phyloP scores from a whole-genome alignment of 2,888 invertebrate genomes.

The Pammene fasciana region DNA sequence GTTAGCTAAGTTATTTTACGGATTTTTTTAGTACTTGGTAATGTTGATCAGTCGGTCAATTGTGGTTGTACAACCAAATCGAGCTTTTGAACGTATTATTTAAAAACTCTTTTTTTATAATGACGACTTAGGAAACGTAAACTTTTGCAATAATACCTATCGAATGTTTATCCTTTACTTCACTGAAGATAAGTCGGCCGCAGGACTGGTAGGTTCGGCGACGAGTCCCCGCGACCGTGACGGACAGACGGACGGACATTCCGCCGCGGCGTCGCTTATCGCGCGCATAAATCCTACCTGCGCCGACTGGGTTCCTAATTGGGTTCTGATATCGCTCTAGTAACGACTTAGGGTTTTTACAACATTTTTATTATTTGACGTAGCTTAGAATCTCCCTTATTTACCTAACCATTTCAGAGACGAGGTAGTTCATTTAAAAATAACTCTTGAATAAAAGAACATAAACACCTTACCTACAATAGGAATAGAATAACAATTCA shows the following conservation, averaged over 20 bases:
- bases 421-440: neutral
- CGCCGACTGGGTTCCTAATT: slow-evolving; percentile 41
- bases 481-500: no score
- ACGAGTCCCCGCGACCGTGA: slow-evolving; percentile 40
- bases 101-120: no score
- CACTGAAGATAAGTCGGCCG: neutral
- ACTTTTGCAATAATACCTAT: neutral
- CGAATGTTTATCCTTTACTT: neutral
- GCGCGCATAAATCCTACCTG: slow-evolving; percentile 55
- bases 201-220: slow-evolving; percentile 2
- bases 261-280: slow-evolving; percentile 61
- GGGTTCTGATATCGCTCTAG: slow-evolving; percentile 26
- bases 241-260: slow-evolving; percentile 52
- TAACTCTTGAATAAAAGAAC: neutral
- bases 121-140: neutral
- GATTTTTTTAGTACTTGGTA: no score
- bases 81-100: no score
- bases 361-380: slow-evolving; percentile 20
- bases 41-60: no score
- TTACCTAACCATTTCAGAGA: neutral
- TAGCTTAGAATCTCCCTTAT: neutral
- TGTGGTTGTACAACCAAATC: no score
- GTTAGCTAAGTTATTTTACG: no score
- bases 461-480: no score
- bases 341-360: slow-evolving; percentile 23